phyloP scores from a whole-genome alignment of 2,797 vertebrate genomes.

The Siniperca scherzeri region DNA sequence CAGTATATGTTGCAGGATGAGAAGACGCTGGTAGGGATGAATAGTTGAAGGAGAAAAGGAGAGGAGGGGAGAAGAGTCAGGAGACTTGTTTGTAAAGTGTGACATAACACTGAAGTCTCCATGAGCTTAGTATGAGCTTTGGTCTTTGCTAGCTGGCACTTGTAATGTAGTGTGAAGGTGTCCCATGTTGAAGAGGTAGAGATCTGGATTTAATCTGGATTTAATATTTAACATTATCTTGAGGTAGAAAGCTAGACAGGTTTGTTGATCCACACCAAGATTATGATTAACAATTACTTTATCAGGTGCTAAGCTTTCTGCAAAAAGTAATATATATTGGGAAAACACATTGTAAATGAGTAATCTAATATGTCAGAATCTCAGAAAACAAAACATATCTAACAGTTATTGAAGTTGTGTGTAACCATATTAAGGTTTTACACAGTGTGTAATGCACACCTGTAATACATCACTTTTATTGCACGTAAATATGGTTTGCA shows the following conservation, averaged over 20 bases:
- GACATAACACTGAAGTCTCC: constrained; percentile 3
- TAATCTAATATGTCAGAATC: neutral
- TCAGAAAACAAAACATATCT: neutral
- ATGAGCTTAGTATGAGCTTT: constrained; percentile 10
- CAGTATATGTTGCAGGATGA: constrained; percentile 26
- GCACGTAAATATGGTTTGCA: neutral
- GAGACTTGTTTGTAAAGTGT: constrained; percentile 1
- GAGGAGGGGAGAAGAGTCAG: neutral
- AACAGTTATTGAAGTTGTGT: neutral
- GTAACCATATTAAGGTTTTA: neutral
- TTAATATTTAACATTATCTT: neutral
- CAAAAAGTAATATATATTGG: no score
- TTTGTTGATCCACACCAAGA: neutral
- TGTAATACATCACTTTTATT: neutral
- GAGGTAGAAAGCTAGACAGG: neutral
- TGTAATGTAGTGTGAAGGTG: neutral
- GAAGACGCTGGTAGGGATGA: constrained; percentile 21
- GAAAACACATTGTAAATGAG: no score
- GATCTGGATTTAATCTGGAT: neutral
- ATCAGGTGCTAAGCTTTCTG: neutral
- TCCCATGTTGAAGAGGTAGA: neutral
- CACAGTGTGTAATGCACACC: neutral
- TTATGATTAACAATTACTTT: neutral
- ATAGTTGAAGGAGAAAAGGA: neutral
- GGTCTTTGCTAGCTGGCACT: rapidly evolving